A percentile compares a stretch with the other conserved stretches of the same genome.
These are phyloP conservation scores for Pollenia labialis DNA, from an alignment of 2,888 invertebrate genomes.

Conservation along the genomic window DNA sequence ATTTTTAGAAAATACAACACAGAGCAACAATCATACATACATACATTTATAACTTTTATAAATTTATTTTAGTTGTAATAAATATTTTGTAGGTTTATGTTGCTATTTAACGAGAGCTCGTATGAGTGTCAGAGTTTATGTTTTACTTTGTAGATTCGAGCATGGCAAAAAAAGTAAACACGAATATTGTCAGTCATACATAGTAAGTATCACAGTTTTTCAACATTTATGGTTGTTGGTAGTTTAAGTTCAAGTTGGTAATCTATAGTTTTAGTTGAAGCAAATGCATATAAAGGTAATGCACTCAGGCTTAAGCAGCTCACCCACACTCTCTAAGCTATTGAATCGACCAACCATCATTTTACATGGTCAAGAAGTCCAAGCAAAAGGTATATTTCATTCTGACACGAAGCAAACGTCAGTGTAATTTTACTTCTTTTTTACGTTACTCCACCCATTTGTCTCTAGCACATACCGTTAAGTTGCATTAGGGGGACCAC, in stretches of 20 bases:
- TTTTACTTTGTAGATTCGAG: background rate
- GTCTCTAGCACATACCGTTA: background rate
- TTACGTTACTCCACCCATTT: constrained; percentile 56
- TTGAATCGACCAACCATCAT: constrained; percentile 22
- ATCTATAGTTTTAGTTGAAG: constrained; percentile 40
- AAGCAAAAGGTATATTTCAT: constrained; percentile 37
- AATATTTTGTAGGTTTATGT: background rate
- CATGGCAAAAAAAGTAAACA: constrained; percentile 15
- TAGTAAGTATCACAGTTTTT: background rate
- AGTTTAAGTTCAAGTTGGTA: constrained; percentile 5
- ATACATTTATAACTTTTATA: constrained; percentile 21
- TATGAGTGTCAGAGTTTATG: constrained; percentile 13
- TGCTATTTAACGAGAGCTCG: background rate
- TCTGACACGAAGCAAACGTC: constrained; percentile 77
- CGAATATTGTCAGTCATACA: constrained; percentile 28
- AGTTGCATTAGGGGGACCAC: background rate
- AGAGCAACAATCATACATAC: constrained; percentile 2
- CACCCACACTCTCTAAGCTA: constrained; percentile 26
- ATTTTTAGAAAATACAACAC: no score
- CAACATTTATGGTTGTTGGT: constrained; percentile 2
- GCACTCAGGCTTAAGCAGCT: constrained; percentile 60
- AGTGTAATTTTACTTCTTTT: constrained; percentile 74
- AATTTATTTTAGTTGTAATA: background rate
- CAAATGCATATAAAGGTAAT: constrained; percentile 25
- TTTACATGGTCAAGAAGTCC: constrained; percentile 37